Evolutionary conservation across 2,797 vertebrate genomes (phyloP).

Genomic region (Hirundo rustica): DNA sequence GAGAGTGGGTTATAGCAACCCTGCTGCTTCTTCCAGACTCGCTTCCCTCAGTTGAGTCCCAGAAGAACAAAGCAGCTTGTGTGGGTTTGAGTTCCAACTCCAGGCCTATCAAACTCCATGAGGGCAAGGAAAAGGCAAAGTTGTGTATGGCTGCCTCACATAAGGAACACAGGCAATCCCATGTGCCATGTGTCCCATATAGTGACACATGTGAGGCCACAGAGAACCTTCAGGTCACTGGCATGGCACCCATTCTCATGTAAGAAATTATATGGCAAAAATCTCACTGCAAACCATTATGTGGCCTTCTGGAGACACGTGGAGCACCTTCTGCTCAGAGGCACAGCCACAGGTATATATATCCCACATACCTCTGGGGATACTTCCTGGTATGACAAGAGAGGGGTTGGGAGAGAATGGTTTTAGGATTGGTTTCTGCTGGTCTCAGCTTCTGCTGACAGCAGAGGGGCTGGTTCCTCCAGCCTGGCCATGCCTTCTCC

Average conservation of each 20-base stretch:
- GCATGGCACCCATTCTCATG: neutral
- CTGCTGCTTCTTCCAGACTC: neutral
- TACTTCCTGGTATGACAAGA: neutral
- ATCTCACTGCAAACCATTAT: neutral
- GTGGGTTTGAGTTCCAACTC: neutral
- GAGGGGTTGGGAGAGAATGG: rapidly evolving
- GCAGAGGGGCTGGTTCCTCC: neutral
- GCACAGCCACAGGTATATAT: neutral
- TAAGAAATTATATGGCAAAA: neutral
- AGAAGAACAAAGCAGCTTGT: neutral
- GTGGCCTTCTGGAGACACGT: neutral
- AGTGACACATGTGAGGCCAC: rapidly evolving
- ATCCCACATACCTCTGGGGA: neutral
- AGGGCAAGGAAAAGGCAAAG: neutral
- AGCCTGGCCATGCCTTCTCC: neutral
- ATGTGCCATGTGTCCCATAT: neutral
- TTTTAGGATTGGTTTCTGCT: neutral
- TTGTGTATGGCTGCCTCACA: rapidly evolving
- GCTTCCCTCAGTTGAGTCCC: rapidly evolving
- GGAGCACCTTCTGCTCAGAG: neutral
- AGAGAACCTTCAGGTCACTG: neutral
- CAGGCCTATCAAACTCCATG: neutral
- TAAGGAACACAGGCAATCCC: neutral
- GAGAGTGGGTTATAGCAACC: neutral
- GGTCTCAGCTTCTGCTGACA: neutral